phyloP scores from a whole-genome alignment of 2,888 invertebrate species.

The Leucophenga montana region DNA sequence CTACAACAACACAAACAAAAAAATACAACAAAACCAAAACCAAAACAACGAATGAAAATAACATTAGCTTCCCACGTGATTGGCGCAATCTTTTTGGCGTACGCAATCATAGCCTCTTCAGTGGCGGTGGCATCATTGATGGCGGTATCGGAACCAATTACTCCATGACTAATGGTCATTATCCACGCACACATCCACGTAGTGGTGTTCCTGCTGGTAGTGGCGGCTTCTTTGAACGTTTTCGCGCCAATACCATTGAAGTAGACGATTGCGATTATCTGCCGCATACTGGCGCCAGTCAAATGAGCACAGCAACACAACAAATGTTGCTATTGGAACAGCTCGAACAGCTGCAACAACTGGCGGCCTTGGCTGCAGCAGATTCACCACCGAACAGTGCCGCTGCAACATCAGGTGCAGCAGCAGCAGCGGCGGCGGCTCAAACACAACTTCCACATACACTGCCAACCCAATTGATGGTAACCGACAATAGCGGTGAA shows the following conservation, averaged over 20 bases:
- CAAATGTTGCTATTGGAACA: slow-evolving; percentile 67
- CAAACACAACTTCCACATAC: slow-evolving; percentile 46
- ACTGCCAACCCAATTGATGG: slow-evolving; percentile 62
- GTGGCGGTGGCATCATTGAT: slow-evolving; percentile 53
- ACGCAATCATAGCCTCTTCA: slow-evolving; percentile 46
- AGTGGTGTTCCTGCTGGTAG: not conserved
- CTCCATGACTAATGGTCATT: slow-evolving; percentile 30
- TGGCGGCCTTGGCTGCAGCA: slow-evolving; percentile 68
- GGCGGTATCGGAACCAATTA: slow-evolving; percentile 41
- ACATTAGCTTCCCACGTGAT: slow-evolving; percentile 70
- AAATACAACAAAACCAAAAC: not conserved
- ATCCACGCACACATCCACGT: not conserved
- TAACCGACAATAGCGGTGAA: slow-evolving; percentile 66
- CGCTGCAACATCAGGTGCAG: slow-evolving; percentile 38
- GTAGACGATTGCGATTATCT: slow-evolving; percentile 71
- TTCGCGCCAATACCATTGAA: slow-evolving; percentile 71
- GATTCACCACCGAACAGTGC: slow-evolving; percentile 65
- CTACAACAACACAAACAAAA: slow-evolving; percentile 33
- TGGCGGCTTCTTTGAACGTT: slow-evolving; percentile 60
- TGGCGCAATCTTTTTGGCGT: slow-evolving; percentile 70
- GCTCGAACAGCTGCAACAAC: slow-evolving; percentile 68
- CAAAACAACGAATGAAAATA: slow-evolving; percentile 38
- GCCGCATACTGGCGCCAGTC: slow-evolving; percentile 39
- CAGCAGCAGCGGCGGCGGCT: slow-evolving; percentile 35
- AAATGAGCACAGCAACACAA: slow-evolving; percentile 54